Evolutionary conservation across 2,888 invertebrate species (phyloP).

Genomic region (Sussaba pulchella): DNA sequence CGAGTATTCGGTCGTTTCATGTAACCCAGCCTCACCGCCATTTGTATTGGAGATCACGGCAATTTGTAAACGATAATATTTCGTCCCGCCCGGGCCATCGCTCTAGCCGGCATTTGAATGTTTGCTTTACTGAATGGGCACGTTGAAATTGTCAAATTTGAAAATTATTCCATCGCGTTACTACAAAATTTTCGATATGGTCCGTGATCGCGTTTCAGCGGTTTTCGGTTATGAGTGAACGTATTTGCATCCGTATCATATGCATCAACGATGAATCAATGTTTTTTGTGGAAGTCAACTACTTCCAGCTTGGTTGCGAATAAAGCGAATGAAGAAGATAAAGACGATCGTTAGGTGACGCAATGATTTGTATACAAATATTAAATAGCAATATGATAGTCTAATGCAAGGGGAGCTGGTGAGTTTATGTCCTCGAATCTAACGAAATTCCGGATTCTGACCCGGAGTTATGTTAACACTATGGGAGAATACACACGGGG

Average conservation of each 20-base stretch:
- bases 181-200: background rate
- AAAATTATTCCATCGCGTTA: conserved; percentile 25
- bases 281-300: background rate
- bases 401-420: too few species aligned
- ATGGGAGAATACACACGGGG: conserved; percentile 12
- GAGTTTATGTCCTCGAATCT: conserved; percentile 35
- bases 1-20: conserved; percentile 53
- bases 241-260: conserved; percentile 8
- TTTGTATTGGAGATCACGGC: conserved; percentile 69
- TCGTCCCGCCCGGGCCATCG: conserved; percentile 5
- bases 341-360: conserved; percentile 1
- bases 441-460: conserved; percentile 23
- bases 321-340: background rate
- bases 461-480: conserved; percentile 38
- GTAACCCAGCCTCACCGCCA: conserved; percentile 70
- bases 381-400: background rate
- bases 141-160: conserved; percentile 30
- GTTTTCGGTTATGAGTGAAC: background rate
- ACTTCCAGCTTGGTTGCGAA: background rate
- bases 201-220: background rate
- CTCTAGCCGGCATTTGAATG: background rate
- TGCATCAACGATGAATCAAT: conserved; percentile 17
- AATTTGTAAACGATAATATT: conserved; percentile 73
- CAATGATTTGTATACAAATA: background rate
- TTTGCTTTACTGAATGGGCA: background rate